A percentile compares a stretch with the other conserved stretches of the same genome.
Evolutionary conservation across 2,888 invertebrate species (phyloP).

Genomic region (Eristalis tenax): DNA sequence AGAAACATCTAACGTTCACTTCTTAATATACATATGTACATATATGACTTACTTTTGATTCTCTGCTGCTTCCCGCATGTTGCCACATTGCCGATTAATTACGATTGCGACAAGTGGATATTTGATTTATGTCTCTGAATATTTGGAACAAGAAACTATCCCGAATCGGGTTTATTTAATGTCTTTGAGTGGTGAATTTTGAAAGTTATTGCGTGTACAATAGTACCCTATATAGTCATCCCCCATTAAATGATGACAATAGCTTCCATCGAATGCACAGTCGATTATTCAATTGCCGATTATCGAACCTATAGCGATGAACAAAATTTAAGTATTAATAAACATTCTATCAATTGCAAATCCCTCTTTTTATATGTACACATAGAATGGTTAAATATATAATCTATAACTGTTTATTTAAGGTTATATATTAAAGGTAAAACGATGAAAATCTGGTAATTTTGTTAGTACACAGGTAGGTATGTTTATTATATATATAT

Average conservation of each 20-base stretch:
- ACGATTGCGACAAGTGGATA: slow-evolving; percentile 56
- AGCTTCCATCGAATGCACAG: slow-evolving; percentile 60
- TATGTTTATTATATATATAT: not conserved
- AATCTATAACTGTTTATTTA: slow-evolving; percentile 29
- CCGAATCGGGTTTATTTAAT: slow-evolving; percentile 41
- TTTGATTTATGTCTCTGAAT: slow-evolving; percentile 45
- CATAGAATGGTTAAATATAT: slow-evolving; percentile 45
- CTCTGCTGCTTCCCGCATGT: slow-evolving; percentile 68
- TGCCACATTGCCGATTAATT: slow-evolving; percentile 69
- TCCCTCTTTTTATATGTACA: slow-evolving; percentile 44
- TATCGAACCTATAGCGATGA: slow-evolving; percentile 65
- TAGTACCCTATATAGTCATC: slow-evolving; percentile 61
- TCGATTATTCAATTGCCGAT: slow-evolving; percentile 50
- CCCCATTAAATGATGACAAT: slow-evolving; percentile 57
- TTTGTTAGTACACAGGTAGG: slow-evolving; percentile 37
- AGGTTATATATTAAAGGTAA: slow-evolving; percentile 22
- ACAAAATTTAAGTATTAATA: slow-evolving; percentile 63
- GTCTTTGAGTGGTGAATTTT: slow-evolving; percentile 49
- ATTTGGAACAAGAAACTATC: slow-evolving; percentile 30
- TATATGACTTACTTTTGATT: slow-evolving; percentile 68
- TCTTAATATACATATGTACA: slow-evolving; percentile 25
- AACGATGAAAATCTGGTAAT: slow-evolving; percentile 33
- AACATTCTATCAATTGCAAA: slow-evolving; percentile 39
- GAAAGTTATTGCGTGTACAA: slow-evolving; percentile 56
- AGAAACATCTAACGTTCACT: slow-evolving; percentile 22